phyloP scores from a whole-genome alignment of 2,797 vertebrate species.

The Oryzias dopingdopingensis region DNA sequence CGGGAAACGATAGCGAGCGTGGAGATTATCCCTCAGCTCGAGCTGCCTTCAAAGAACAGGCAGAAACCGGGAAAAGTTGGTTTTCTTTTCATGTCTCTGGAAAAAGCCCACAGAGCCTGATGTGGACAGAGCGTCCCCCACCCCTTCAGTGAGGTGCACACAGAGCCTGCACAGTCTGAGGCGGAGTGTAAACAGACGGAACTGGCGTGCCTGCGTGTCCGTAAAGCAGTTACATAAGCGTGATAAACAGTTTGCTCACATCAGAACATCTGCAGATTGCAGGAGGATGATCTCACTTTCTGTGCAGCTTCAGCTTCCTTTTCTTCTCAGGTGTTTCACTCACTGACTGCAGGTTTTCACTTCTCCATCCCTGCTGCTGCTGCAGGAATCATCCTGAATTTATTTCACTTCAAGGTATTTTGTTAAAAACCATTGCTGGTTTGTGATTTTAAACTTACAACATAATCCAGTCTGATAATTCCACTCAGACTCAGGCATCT shows the following conservation, averaged over 20 bases:
- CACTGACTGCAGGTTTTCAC: not conserved
- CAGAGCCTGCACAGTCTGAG: slow-evolving; percentile 15
- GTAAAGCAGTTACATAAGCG: slow-evolving; percentile 67
- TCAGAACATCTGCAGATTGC: slow-evolving; percentile 61
- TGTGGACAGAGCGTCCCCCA: slow-evolving; percentile 16
- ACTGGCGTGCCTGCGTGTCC: slow-evolving; percentile 52
- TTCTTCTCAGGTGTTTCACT: slow-evolving; percentile 6
- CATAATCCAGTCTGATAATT: slow-evolving; percentile 30
- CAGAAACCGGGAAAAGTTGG: not conserved
- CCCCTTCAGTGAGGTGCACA: not conserved
- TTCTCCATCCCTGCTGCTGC: slow-evolving; percentile 5
- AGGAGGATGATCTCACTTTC: slow-evolving; percentile 42
- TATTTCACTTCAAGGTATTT: no score
- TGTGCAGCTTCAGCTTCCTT: slow-evolving; percentile 4
- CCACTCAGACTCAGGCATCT: slow-evolving; percentile 59
- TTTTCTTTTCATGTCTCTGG: slow-evolving; percentile 9
- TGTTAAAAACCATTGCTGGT: no score
- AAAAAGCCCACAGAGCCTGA: slow-evolving; percentile 14
- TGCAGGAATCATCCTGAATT: no score
- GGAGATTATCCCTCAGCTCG: slow-evolving; percentile 59
- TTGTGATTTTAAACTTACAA: slow-evolving; percentile 7
- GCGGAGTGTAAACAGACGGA: slow-evolving; percentile 61
- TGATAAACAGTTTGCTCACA: slow-evolving; percentile 64
- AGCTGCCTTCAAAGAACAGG: no score
- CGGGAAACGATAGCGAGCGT: slow-evolving; percentile 37